Evolutionary conservation across 2,113 vertebrate species (phyloP).

Genomic region (Eretmochelys imbricata): DNA sequence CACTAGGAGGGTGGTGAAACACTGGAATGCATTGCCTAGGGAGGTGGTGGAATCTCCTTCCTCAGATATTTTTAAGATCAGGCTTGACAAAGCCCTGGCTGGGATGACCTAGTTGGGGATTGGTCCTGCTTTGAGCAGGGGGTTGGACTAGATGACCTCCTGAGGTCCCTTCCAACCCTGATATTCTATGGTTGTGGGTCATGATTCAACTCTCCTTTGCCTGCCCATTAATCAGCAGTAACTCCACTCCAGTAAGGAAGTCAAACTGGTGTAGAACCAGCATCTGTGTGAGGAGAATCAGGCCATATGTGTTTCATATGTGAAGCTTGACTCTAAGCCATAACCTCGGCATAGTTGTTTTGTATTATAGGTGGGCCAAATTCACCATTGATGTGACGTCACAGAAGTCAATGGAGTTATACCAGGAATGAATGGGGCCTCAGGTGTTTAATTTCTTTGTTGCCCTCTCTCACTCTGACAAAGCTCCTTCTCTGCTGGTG

Average conservation of each 20-base stretch:
- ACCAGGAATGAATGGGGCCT: background rate
- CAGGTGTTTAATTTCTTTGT: background rate
- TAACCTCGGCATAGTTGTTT: background rate
- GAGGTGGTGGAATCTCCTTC: too few relatives aligned
- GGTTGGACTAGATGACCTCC: too few relatives aligned
- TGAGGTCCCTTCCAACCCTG: too few relatives aligned
- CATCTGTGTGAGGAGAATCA: rapidly evolving
- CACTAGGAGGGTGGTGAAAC: too few relatives aligned
- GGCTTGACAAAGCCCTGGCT: too few relatives aligned
- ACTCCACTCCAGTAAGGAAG: background rate
- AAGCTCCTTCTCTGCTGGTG: background rate
- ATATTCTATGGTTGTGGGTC: too few relatives aligned
- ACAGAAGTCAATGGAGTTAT: background rate
- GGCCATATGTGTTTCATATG: background rate
- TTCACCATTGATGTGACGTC: background rate
- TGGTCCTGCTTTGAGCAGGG: too few relatives aligned
- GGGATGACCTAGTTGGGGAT: too few relatives aligned
- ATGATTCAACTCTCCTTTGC: background rate
- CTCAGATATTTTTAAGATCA: too few relatives aligned
- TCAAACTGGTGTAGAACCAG: background rate
- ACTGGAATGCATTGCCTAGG: too few relatives aligned
- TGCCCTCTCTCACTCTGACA: background rate
- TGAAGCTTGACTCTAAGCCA: background rate
- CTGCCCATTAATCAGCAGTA: background rate
- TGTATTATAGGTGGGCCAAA: background rate